phyloP scores from a whole-genome alignment of 2,888 invertebrate genomes.

The Acrocyrtus sp. region DNA sequence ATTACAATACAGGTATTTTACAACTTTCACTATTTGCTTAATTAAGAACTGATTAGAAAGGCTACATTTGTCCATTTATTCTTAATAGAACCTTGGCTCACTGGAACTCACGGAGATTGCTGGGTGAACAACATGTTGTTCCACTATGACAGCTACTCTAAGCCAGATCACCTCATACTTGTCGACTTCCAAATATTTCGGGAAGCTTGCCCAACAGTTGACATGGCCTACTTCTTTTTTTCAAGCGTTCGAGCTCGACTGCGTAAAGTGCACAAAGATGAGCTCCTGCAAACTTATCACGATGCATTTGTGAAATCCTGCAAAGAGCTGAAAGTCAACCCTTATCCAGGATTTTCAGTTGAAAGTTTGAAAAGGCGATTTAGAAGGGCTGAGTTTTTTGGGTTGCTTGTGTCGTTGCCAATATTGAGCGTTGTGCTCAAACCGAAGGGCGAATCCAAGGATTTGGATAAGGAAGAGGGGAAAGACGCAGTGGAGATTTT shows the following conservation, averaged over 20 bases:
- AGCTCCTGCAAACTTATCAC: conserved; percentile 39
- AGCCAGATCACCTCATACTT: conserved; percentile 39
- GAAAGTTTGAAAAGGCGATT: conserved; percentile 30
- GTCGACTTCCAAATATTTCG: conserved; percentile 55
- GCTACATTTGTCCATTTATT: too few species aligned
- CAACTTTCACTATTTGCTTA: too few species aligned
- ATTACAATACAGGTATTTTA: neutral
- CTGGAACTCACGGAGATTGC: conserved; percentile 53
- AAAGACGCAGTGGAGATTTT: conserved; percentile 13
- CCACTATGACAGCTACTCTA: conserved; percentile 33
- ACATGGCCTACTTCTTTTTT: conserved; percentile 52
- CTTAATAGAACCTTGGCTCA: conserved; percentile 48
- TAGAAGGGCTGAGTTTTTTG: conserved; percentile 16
- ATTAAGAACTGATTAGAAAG: too few species aligned
- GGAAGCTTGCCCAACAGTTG: conserved; percentile 52
- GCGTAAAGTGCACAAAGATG: conserved; percentile 7
- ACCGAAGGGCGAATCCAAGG: conserved; percentile 11
- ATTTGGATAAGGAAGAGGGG: conserved; percentile 14
- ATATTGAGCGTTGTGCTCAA: conserved; percentile 14
- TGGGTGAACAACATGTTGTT: conserved; percentile 60
- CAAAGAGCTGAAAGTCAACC: conserved; percentile 10
- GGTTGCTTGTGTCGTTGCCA: conserved; percentile 15
- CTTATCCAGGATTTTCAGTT: conserved; percentile 35
- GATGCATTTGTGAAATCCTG: conserved; percentile 39
- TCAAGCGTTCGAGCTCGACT: conserved; percentile 36